Evolutionary conservation across 1,140 invertebrate species (phyloP), one percentile per base, ranked within the genome.

Genomic region (Antheraea pernyi): DNA sequence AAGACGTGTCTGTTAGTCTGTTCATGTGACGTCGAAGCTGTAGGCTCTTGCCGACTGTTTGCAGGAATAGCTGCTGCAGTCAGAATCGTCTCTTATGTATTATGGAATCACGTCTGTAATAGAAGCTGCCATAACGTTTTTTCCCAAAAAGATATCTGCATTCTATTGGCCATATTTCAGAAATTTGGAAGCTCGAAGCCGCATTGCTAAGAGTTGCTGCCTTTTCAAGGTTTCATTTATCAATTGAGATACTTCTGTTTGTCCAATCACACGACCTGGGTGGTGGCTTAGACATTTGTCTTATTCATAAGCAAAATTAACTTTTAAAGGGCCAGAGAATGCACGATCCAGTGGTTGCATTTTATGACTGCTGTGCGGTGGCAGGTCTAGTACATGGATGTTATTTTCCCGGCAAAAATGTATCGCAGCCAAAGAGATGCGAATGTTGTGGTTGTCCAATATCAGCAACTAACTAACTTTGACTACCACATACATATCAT

Each of bases 291-390:
- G 30, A 65, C 70, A 71, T 39, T 67, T 71, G 18, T 71, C 69
- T 39, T 59, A 67, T 37, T n/a, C 69, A 3, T 58, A 53, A n/a
- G 37, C 42, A 7, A 62, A 67, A 37, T 53, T 63, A 0, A 19
- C 67, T 59, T 73, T 69, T 3, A 73, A 16, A 16, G 67, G 64
- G 18, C 67, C 71, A 59, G 59, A 69, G 9, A 73, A 65, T 0
- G 22, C 59, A 22, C 70, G 18, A 71, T 89, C 88, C 16, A 91
- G 71, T 13, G 85, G 88, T 65, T 70, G 88, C 22, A 91, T 67
- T 59, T 82, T 85, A 19, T 77, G 72, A 2, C 7, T 22, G 7
- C 58, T 70, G 46, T 80, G 75, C 9, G 79, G 70, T 19, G 75
- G 77, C 0, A 78, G 63, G 18, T 84, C 69, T 3, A 87, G 64